Evolutionary conservation across 2,888 invertebrate genomes (phyloP).

Genomic region (Ischnus inquisitorius): DNA sequence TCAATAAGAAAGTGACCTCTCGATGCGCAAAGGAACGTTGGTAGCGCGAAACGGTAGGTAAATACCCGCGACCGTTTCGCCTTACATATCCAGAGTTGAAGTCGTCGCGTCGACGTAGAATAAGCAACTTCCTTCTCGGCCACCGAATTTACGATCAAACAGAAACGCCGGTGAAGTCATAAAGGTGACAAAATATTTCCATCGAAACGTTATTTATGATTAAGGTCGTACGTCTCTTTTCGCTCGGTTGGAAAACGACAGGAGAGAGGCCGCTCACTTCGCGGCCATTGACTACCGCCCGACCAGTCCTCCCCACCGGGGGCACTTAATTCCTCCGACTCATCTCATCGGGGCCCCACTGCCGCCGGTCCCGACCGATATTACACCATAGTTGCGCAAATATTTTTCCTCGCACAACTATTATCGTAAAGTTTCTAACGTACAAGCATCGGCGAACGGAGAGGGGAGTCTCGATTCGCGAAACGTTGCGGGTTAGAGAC

Average conservation of each 20-base stretch:
- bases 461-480: not conserved
- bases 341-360: conserved; percentile 25
- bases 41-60: conserved; percentile 33
- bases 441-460: not conserved
- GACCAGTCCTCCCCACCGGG: conserved; percentile 6
- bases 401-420: conserved; percentile 45
- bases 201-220: conserved; percentile 81
- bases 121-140: conserved; percentile 63
- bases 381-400: conserved; percentile 58
- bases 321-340: conserved; percentile 32
- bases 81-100: not conserved
- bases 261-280: conserved; percentile 10
- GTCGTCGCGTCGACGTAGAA: not conserved
- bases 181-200: conserved; percentile 84
- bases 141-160: conserved; percentile 83
- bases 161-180: conserved; percentile 79
- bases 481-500: not conserved
- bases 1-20: not conserved
- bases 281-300: conserved; percentile 22
- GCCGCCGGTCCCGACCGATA: conserved; percentile 16
- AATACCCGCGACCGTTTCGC: not conserved
- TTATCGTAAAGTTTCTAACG: conserved; percentile 26
- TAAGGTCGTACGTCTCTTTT: conserved; percentile 56
- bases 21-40: not conserved
- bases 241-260: conserved; percentile 43